Conservation (phyloP, 2,888 invertebrate genomes). For the Cryptocheilus praepositus region DNA sequence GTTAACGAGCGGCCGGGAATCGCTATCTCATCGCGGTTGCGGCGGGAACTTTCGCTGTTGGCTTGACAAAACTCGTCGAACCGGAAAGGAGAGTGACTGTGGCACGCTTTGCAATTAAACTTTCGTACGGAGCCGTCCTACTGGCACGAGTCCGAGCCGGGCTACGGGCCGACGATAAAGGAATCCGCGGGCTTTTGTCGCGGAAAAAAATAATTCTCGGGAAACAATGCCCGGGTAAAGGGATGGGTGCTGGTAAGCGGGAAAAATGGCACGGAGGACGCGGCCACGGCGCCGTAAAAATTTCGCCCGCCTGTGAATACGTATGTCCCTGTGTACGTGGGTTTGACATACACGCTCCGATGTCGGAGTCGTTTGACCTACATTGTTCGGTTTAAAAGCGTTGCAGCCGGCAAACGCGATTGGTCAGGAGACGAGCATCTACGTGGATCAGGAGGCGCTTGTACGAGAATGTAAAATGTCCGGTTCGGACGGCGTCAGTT, state of each 20-base stretch:
- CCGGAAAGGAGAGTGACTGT: too few species aligned
- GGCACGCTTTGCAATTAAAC: too few species aligned
- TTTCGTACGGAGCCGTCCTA: too few species aligned
- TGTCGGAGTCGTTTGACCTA: slow-evolving; percentile 43
- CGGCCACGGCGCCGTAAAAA: not conserved
- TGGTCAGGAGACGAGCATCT: slow-evolving; percentile 6
- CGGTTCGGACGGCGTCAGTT: too few species aligned
- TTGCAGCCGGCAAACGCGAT: slow-evolving; percentile 11
- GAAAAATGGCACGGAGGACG: slow-evolving; percentile 38
- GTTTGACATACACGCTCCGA: not conserved
- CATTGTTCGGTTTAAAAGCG: slow-evolving; percentile 38
- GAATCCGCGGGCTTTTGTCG: slow-evolving; percentile 7
- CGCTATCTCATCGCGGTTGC: too few species aligned
- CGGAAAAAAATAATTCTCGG: too few species aligned
- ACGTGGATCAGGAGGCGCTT: slow-evolving; percentile 7
- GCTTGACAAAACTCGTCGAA: too few species aligned
- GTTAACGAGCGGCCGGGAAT: not conserved
- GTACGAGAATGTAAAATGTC: too few species aligned
- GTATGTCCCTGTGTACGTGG: slow-evolving; percentile 15
- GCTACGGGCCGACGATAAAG: too few species aligned
- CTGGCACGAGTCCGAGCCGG: too few species aligned
- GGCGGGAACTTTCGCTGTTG: too few species aligned
- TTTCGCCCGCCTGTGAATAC: not conserved
- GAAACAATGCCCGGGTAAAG: not conserved
- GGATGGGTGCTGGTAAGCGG: not conserved